Evolutionary conservation across 2,797 vertebrate genomes (phyloP).

Genomic region (Glyptemys insculpta): DNA sequence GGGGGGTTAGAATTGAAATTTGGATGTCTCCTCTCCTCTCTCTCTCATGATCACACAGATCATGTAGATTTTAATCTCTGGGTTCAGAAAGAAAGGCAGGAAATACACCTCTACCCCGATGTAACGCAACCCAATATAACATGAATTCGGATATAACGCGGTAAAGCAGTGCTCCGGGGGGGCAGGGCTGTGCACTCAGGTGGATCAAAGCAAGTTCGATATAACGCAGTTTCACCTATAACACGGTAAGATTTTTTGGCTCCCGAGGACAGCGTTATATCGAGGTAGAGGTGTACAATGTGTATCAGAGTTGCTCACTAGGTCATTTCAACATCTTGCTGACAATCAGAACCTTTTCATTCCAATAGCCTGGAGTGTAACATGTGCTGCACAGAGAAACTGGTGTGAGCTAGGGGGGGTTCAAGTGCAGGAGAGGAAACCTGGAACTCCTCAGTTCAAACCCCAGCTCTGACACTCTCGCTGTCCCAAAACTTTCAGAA

Average conservation of each 20-base stretch:
- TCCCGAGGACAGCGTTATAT: no score
- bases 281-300: accelerated
- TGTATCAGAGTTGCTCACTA: background rate
- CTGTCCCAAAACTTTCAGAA: background rate
- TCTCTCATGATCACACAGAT: background rate
- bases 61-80: background rate
- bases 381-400: accelerated
- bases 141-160: no score
- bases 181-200: no score
- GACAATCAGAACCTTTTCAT: background rate
- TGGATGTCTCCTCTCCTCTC: background rate
- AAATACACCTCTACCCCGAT: background rate
- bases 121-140: no score
- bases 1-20: background rate
- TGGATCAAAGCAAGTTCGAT: no score
- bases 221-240: no score
- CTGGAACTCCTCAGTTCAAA: background rate
- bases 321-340: background rate
- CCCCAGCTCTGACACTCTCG: background rate
- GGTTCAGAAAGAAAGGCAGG: background rate
- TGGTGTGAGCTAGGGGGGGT: accelerated
- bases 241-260: no score
- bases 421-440: background rate
- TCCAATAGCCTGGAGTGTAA: accelerated
- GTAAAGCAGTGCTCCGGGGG: no score